phyloP scores from a whole-genome alignment of 2,888 invertebrate species.

The Eumerus sabulonum region DNA sequence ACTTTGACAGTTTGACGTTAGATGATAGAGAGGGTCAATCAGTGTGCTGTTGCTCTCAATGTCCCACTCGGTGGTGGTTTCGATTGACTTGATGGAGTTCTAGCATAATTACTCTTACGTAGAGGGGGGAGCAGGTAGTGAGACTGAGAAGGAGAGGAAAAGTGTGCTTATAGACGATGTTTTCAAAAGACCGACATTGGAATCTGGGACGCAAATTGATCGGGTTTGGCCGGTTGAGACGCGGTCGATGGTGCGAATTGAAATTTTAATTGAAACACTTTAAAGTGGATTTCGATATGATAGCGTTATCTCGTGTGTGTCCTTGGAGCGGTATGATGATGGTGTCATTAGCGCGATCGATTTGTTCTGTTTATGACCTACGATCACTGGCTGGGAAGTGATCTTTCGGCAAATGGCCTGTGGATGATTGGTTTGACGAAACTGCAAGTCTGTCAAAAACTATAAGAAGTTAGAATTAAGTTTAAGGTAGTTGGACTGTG shows the following conservation, averaged over 20 bases:
- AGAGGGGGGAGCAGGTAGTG: no score
- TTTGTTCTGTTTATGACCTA: no score
- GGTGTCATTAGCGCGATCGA: no score
- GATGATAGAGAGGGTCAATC: conserved; percentile 30
- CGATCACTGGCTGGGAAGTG: no score
- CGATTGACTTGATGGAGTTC: conserved; percentile 58
- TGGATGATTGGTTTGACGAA: no score
- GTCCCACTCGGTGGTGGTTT: conserved; percentile 41
- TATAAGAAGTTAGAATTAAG: no score
- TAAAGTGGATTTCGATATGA: conserved; percentile 37
- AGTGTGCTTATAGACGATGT: background rate
- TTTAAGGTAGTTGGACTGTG: no score
- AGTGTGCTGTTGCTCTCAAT: conserved; percentile 7
- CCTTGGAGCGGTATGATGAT: no score
- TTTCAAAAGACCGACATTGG: conserved; percentile 49
- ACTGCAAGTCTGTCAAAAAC: no score
- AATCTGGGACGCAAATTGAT: conserved; percentile 56
- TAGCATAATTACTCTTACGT: conserved; percentile 26
- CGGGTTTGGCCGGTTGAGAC: background rate
- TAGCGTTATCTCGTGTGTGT: background rate
- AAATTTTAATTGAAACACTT: conserved; percentile 53
- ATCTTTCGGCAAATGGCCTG: no score
- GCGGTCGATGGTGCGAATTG: conserved; percentile 25
- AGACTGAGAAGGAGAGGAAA: no score
- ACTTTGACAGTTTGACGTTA: conserved; percentile 49